Percentiles rank a stretch among this genome's conserved stretches.
Conservation (phyloP, 2,888 invertebrate genomes). For the Zaprionus obscuricornis region DNA sequence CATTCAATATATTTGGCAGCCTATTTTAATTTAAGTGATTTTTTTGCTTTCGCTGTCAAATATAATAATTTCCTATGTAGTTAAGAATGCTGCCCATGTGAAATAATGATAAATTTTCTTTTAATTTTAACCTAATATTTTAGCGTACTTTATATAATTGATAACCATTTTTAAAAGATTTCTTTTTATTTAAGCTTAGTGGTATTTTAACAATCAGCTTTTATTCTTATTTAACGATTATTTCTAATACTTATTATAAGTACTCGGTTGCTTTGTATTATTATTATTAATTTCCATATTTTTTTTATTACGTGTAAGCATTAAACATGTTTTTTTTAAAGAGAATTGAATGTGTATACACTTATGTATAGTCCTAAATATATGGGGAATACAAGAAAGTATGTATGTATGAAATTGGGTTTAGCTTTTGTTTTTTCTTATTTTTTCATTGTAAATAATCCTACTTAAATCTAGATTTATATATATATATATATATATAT, state of each 20-base stretch:
- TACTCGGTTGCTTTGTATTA: conserved; percentile 38
- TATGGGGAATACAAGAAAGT: conserved; percentile 65
- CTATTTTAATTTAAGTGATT: conserved; percentile 20
- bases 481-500: conserved; percentile 58
- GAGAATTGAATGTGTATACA: conserved; percentile 59
- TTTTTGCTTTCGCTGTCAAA: conserved; percentile 18
- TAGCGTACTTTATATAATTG: conserved; percentile 63
- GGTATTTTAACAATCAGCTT: conserved; percentile 64
- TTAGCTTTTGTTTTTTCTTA: conserved; percentile 6
- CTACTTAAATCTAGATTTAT: conserved; percentile 64
- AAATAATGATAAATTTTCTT: conserved; percentile 33
- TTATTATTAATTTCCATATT: conserved; percentile 27
- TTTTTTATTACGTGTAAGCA: conserved; percentile 55
- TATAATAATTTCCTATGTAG: conserved; percentile 30
- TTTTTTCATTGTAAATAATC: conserved; percentile 53
- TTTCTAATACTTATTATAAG: conserved; percentile 54
- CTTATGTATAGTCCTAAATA: conserved; percentile 50
- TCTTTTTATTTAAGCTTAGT: conserved; percentile 41
- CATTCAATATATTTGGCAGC: conserved; percentile 36
- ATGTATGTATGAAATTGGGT: conserved; percentile 45
- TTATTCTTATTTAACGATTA: conserved; percentile 65
- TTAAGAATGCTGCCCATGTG: conserved; percentile 46
- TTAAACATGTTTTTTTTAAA: conserved; percentile 51
- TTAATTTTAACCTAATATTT: conserved; percentile 55
- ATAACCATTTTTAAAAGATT: conserved; percentile 59